Conservation (phyloP, 2,113 vertebrate genomes). For the Muntiacus reevesi region DNA sequence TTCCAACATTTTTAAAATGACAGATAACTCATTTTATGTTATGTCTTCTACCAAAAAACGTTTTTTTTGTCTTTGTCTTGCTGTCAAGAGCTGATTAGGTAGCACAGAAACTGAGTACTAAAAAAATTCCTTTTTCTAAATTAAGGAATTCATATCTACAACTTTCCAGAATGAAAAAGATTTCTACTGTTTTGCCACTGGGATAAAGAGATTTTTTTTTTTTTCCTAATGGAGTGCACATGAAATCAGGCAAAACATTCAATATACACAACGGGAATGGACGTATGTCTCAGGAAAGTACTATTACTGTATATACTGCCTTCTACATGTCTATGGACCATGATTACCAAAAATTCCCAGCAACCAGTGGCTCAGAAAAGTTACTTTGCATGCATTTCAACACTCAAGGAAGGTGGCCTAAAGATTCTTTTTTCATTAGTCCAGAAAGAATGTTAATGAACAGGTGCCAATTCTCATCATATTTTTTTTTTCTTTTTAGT, state of each 20-base stretch:
- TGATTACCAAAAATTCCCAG: not conserved
- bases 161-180: not conserved
- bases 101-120: slow-evolving; percentile 29
- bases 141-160: not conserved
- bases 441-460: not conserved
- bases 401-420: not conserved
- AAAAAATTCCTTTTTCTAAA: slow-evolving; percentile 3
- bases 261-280: not conserved
- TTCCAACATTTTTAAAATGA: slow-evolving; percentile 26
- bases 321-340: not conserved
- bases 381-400: not conserved
- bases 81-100: slow-evolving; percentile 24
- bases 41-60: slow-evolving; percentile 15
- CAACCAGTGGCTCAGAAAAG: not conserved
- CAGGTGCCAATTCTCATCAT: not conserved
- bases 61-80: slow-evolving; percentile 31
- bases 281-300: not conserved
- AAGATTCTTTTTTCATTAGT: not conserved
- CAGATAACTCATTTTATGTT: not conserved
- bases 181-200: not conserved
- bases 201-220: not conserved
- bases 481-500: not conserved
- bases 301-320: not conserved
- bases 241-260: not conserved
- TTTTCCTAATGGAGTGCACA: not conserved